A percentile compares a stretch with the other conserved stretches of the same genome.
Evolutionary conservation across 2,888 invertebrate species (phyloP).

Genomic region (Epinotia ramella): DNA sequence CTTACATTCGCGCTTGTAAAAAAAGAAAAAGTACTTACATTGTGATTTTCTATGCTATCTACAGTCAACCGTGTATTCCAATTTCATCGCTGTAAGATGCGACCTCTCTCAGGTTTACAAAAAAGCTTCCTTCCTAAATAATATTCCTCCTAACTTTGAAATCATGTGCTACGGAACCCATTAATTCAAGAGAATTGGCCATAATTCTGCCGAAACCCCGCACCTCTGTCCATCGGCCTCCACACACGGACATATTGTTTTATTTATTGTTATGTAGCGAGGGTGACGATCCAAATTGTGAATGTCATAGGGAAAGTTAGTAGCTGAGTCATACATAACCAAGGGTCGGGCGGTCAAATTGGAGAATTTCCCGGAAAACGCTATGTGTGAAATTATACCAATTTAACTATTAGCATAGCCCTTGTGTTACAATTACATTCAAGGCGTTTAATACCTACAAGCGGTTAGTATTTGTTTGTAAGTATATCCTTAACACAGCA

Average conservation of each 20-base stretch:
- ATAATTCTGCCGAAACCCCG: slow-evolving; percentile 28
- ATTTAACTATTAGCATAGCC: slow-evolving; percentile 8
- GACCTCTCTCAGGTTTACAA: not conserved
- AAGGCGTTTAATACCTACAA: slow-evolving; percentile 30
- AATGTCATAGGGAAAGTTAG: slow-evolving; percentile 42
- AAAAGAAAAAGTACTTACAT: not conserved
- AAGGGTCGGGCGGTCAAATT: slow-evolving; percentile 15
- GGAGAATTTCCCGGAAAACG: slow-evolving; percentile 29
- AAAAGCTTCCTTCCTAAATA: not conserved
- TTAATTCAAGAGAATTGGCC: slow-evolving; percentile 47
- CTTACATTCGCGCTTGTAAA: too few species aligned
- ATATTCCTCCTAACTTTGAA: slow-evolving; percentile 13
- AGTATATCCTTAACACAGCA: slow-evolving; percentile 42
- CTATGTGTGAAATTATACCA: not conserved
- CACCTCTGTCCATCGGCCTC: slow-evolving; percentile 29
- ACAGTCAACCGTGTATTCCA: not conserved
- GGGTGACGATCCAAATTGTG: slow-evolving; percentile 35
- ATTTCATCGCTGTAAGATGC: not conserved
- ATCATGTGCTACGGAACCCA: slow-evolving; percentile 15
- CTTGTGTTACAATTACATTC: slow-evolving; percentile 15
- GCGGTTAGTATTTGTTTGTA: slow-evolving; percentile 37
- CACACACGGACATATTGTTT: slow-evolving; percentile 37
- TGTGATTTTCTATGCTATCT: not conserved
- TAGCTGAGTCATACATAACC: slow-evolving; percentile 42
- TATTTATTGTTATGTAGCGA: slow-evolving; percentile 34